Conservation (phyloP, 1,140 invertebrate genomes). For the Hypothenemus hampei region DNA sequence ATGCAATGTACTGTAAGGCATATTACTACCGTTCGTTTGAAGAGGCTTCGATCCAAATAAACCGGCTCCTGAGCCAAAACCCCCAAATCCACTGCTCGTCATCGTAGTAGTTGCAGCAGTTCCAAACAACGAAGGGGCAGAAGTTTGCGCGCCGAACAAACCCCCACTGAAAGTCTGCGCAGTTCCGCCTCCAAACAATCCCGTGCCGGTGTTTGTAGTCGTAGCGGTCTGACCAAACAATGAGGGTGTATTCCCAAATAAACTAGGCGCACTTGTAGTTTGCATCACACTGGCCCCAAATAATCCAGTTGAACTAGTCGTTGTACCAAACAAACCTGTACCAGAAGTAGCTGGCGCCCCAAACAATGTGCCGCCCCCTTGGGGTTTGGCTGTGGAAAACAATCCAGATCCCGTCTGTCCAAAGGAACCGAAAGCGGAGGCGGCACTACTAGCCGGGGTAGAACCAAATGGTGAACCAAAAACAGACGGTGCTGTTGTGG, state of each 20-base stretch:
- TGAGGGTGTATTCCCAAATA: constrained; percentile 40
- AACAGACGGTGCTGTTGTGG: constrained; percentile 33
- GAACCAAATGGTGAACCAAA: constrained; percentile 43
- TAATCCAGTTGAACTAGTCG: constrained; percentile 33
- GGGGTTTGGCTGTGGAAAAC: too few species aligned
- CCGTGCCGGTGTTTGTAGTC: too few species aligned
- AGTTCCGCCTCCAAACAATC: too few species aligned
- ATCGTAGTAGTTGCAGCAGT: constrained; percentile 46
- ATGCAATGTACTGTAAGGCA: not conserved
- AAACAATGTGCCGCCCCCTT: constrained; percentile 41
- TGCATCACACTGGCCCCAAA: constrained; percentile 32
- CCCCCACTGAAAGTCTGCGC: constrained; percentile 30
- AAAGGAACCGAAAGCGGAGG: constrained; percentile 42
- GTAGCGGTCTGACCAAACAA: constrained; percentile 33
- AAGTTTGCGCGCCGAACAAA: constrained; percentile 29
- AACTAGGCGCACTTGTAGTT: constrained; percentile 36
- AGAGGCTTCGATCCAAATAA: constrained; percentile 48
- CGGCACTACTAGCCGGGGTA: constrained; percentile 13
- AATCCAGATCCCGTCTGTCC: too few species aligned
- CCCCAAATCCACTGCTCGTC: constrained; percentile 51
- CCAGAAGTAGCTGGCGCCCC: constrained; percentile 43
- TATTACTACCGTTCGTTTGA: not conserved
- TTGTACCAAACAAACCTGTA: constrained; percentile 28
- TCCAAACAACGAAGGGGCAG: constrained; percentile 44
- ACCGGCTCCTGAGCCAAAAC: constrained; percentile 49